Percentiles rank a stretch among this genome's conserved stretches.
Conservation (phyloP, 2,797 vertebrate species). For the Pagetopsis macropterus region DNA sequence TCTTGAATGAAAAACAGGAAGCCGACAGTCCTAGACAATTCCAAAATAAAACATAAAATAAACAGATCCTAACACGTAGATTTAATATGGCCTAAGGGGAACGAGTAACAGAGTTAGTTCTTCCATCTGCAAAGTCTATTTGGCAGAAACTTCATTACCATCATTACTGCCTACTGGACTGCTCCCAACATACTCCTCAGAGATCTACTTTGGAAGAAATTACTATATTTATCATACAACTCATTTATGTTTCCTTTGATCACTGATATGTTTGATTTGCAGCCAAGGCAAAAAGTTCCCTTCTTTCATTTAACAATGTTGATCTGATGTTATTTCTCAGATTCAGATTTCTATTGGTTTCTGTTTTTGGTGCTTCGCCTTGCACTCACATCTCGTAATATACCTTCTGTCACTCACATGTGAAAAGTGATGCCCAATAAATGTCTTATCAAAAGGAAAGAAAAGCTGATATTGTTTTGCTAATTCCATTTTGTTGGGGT, state of each 20-base stretch:
- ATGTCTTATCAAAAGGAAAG: conserved; percentile 8
- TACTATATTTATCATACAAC: conserved; percentile 28
- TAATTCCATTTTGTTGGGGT: conserved; percentile 9
- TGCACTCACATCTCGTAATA: neutral
- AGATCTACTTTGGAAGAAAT: conserved; percentile 21
- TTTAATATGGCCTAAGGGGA: conserved; percentile 1
- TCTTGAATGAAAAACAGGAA: no score
- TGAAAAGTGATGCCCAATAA: conserved; percentile 7
- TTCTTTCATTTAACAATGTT: neutral
- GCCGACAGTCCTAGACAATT: no score
- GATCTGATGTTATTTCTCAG: no score
- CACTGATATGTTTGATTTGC: neutral
- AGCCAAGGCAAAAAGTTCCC: neutral
- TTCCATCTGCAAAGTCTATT: conserved; percentile 24
- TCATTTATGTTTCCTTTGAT: conserved; percentile 19
- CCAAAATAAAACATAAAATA: no score
- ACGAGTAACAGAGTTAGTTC: conserved; percentile 18
- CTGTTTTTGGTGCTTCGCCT: neutral
- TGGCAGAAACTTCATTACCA: conserved; percentile 28
- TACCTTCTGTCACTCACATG: neutral
- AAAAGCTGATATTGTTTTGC: conserved; percentile 13
- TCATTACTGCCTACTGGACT: conserved; percentile 35
- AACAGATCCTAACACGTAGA: neutral
- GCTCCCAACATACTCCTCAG: conserved; percentile 18
- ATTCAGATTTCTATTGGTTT: neutral